Base-by-base conservation (phyloP, 2,113 vertebrate genomes). In the Xiphias gladius region DNA sequence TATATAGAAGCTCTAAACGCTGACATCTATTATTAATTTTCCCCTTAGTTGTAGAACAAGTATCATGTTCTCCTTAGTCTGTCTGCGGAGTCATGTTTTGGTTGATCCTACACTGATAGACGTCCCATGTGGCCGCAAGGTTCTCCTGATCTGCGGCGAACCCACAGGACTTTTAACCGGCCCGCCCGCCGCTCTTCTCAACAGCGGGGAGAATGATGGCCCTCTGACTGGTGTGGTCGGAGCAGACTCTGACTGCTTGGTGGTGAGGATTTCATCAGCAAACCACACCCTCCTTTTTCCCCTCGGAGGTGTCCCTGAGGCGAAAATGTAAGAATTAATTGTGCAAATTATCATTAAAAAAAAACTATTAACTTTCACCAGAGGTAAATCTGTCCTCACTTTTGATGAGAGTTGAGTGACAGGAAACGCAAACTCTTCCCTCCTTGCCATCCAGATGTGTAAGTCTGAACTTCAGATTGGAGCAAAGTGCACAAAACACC, bases 231-330 rank as follows among this genome's bases (percentile, higher is more conserved):
- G 96, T 82, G 97, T 95, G 89, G 96, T 96, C 57, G 96, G 95
- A 86, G 97, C 96, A 65, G 97, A 97, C 0, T 97, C 97, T 52
- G 97, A 97, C 92, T 97, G 97, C 89, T 96, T 95, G 61, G 94
- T 96, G 69, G 96, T 94, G 83, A 97, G 95, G 89, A 98, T 96
- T 24, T 97, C 97, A 91, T 99, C 98, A 57, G 97, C 97, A 94
- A 99, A 99, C 98, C 97, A 99, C 94, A 99, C 98, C 92, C 97
- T 96, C 84, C 98, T 96, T 86, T 96, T 97, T 48, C 97, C 97
- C 90, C 96, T 95, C 22, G 97, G 96, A 74, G 94, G 92, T 2
- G 93, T 94, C 59, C 90, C 95, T 96, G 87, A 41, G 22, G 55
- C 39, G 0, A 63, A 63, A 16, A 78, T 1, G 35, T 2, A 1